These are phyloP conservation scores for Grus americana DNA, from an alignment of 2,113 vertebrate genomes.

Conservation along the genomic window DNA sequence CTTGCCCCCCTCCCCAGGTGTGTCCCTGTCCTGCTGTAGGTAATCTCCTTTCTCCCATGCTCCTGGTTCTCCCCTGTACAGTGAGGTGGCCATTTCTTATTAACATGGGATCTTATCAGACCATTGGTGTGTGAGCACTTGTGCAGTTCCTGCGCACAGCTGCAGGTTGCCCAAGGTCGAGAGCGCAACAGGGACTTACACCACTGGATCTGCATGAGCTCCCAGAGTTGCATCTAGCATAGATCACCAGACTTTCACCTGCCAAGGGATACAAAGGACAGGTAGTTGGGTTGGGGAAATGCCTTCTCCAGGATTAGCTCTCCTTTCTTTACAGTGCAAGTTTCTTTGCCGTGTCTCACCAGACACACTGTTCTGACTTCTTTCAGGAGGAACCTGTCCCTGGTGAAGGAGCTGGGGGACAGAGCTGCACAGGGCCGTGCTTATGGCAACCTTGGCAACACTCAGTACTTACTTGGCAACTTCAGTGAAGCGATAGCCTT, in stretches of 20 bases:
- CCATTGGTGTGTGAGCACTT: accelerated
- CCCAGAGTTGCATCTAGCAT: neutral
- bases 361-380: neutral
- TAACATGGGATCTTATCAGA: neutral
- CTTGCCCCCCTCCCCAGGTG: neutral
- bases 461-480: slow-evolving; percentile 94
- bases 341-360: neutral
- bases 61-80: neutral
- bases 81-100: neutral
- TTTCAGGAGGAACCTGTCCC: slow-evolving; percentile 90
- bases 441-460: slow-evolving; percentile 95
- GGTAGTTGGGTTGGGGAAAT: neutral
- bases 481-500: slow-evolving; percentile 91
- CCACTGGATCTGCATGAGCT: accelerated
- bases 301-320: neutral
- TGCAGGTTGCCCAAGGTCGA: accelerated
- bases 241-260: neutral
- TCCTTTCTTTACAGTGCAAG: accelerated
- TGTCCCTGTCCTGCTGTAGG: neutral
- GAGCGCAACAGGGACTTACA: neutral
- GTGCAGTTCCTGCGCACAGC: neutral
- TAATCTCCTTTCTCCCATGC: neutral
- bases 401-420: slow-evolving; percentile 95
- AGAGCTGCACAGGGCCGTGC: slow-evolving; percentile 93
- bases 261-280: neutral